These are phyloP conservation scores for Mesembrinibis cayennensis DNA, from an alignment of 2,113 vertebrate genomes.

Conservation along the genomic window DNA sequence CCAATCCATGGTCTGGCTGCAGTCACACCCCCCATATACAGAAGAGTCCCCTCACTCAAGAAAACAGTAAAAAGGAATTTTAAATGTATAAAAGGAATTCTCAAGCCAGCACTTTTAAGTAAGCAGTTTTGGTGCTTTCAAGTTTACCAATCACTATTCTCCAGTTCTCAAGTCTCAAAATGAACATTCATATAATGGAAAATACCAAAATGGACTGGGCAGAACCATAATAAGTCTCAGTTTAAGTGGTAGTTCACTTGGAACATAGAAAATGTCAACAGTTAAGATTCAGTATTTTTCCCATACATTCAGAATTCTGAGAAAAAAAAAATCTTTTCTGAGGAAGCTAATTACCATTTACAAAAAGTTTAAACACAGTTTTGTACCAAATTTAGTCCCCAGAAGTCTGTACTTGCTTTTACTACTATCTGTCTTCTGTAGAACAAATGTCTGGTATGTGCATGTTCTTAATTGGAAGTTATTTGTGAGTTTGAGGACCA, in stretches of 20 bases:
- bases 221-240: neutral
- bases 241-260: neutral
- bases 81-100: neutral
- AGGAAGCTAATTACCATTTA: neutral
- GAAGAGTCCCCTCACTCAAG: neutral
- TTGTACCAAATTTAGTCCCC: neutral
- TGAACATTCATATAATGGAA: neutral
- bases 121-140: neutral
- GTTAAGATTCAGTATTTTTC: neutral
- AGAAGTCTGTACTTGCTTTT: neutral
- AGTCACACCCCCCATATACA: neutral
- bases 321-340: neutral
- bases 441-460: neutral
- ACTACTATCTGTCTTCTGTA: neutral
- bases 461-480: accelerated
- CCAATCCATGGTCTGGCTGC: neutral
- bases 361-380: neutral
- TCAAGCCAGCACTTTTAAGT: neutral
- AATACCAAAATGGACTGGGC: neutral
- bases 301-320: neutral
- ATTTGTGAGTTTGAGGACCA: neutral
- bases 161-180: neutral
- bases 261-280: neutral
- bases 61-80: neutral
- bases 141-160: neutral